Evolutionary conservation across 64 coral and sea anemone genomes (phyloP), one percentile per base, ranked within the genome.

Genomic region (Cladopsammia gracilis): DNA sequence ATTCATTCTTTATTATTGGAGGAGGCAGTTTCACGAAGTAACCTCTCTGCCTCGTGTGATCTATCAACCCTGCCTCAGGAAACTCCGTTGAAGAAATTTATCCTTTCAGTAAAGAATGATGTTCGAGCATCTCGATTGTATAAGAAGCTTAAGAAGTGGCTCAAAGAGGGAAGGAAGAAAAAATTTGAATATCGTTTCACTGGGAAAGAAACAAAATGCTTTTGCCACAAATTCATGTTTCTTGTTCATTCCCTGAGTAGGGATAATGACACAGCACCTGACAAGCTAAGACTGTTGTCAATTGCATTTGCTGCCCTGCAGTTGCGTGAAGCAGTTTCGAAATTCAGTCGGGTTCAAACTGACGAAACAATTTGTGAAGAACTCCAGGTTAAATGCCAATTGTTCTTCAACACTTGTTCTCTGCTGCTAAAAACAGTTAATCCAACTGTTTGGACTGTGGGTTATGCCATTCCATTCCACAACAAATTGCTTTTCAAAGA

Each of bases 361-460:
- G 57, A 77, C 14, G 23, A 23, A 53, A 20, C 53, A 76, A 48
- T 61, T 34, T 43, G 75, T 25, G 34, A 20, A 15, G 48, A 89
- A 56, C 59, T 76, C 44, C 43, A 91, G 80, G 47, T 48, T 26
- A 12, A 45, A 65, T 91, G 89, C 77, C 53, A 48, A 48, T 65
- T 81, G 42, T 82, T 51, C 25, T 91, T 91, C 19, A 91, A 82
- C 54, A 56, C 89, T 22, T 3, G 58, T 26, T 90, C 89, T 25
- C 64, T 80, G 15, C 48, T 90, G 48, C 61, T 90, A 7, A 71
- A 50, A 73, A 34, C 51, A 73, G 89, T 90, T 64, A 90, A 44
- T 69, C 90, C 80, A 65, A 93, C 90, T 24, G 86, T 74, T 64
- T 93, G 90, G 90, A 93, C 90, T 62, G 56, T 93, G 43, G 81